Evolutionary conservation across 2,888 invertebrate species (phyloP), one percentile per base, ranked within the genome.

Genomic region (Torymus aiolomorphi): DNA sequence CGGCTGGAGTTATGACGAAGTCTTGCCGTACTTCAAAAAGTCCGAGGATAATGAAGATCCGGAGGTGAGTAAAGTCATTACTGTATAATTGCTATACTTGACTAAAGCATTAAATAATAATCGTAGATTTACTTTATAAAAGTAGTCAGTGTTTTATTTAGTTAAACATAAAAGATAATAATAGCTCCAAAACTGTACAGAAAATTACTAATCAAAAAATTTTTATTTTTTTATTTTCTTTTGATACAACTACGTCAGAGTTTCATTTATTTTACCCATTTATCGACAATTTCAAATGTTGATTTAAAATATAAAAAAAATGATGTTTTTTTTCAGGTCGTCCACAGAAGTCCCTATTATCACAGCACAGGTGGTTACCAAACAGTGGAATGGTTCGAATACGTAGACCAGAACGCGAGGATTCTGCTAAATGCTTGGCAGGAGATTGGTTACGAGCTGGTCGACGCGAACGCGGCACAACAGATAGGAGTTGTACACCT

Each of bases 301-400:
- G n/a, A 20, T 12, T 24, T 56, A 69, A 24, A 49, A 2, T 24
- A 16, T 69, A 14, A 69, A 11, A 56, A 56, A n/a, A 18, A 42
- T 31, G 8, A 42, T 42, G 2, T 20, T 20, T 18, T 51, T 24
- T 75, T 66, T n/a, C 81, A 89, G 89, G 80, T 88, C n/a, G 84
- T 88, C 0, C 12, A 83, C 16, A 65, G 84, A 4, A 88, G 94
- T 83, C 91, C 91, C 2, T 86, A 91, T 51, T 93, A 93, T 84
- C 95, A 95, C 85, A 91, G 92, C 0, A 91, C 91, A 10, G 92
- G 92, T 2, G 95, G 95, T 0, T 94, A 94, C 56, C 92, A 93
- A 49, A 93, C 92, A 57, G 94, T 95, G 0, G 94, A 94, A 88
- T 90, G 93, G 84, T 94, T 92, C 83, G 92, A 93, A 0, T 94